phyloP scores from a whole-genome alignment of 2,888 invertebrate genomes.

The Osmoderma eremita region DNA sequence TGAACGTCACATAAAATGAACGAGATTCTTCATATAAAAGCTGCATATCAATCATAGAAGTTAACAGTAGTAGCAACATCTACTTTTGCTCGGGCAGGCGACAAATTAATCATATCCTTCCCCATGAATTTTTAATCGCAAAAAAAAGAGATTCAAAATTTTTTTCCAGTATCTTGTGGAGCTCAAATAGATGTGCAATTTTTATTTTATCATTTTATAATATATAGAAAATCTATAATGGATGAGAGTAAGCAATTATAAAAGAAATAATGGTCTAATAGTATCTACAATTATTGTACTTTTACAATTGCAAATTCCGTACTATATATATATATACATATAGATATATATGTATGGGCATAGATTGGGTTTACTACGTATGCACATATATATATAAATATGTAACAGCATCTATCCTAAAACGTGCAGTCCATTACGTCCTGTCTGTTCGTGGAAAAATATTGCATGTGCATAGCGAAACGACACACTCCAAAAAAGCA shows the following conservation, averaged over 20 bases:
- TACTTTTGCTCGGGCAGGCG: constrained; percentile 39
- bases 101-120: not conserved
- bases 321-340: constrained; percentile 40
- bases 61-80: constrained; percentile 41
- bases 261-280: constrained; percentile 29
- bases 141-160: constrained; percentile 12
- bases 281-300: constrained; percentile 33
- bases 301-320: constrained; percentile 34
- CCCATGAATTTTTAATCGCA: constrained; percentile 6
- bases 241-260: constrained; percentile 42
- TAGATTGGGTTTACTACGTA: not conserved
- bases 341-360: constrained; percentile 6
- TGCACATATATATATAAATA: constrained; percentile 18
- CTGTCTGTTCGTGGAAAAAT: constrained; percentile 35
- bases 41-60: constrained; percentile 40
- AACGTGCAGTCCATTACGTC: constrained; percentile 43
- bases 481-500: constrained; percentile 42
- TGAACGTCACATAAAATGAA: constrained; percentile 31
- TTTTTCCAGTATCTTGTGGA: constrained; percentile 13
- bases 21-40: constrained; percentile 44
- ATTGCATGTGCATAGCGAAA: constrained; percentile 38
- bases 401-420: constrained; percentile 27
- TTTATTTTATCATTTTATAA: constrained; percentile 17
- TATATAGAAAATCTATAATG: constrained; percentile 42
- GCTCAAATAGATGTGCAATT: constrained; percentile 40